These are phyloP conservation scores for Platyscapa corneri DNA, from an alignment of 1,140 invertebrate genomes.

Conservation along the genomic window DNA sequence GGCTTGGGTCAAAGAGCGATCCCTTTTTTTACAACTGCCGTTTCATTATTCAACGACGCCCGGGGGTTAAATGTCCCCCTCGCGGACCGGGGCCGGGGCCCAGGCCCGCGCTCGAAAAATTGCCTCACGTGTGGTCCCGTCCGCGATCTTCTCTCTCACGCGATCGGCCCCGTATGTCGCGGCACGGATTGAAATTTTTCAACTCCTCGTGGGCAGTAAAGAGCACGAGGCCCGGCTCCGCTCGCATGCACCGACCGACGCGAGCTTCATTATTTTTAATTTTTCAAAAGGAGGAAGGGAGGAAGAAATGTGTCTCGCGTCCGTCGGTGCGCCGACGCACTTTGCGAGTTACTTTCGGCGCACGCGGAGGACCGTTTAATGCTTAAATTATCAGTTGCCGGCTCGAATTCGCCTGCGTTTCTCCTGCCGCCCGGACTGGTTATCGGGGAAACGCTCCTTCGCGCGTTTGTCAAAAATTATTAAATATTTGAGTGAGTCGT, in stretches of 20 bases:
- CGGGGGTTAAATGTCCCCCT: slow-evolving; percentile 2
- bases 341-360: slow-evolving; percentile 32
- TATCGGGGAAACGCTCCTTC: neutral
- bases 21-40: neutral
- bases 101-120: slow-evolving; percentile 9
- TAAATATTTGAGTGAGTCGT: slow-evolving; percentile 20
- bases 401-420: neutral
- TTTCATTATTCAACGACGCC: neutral
- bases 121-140: slow-evolving; percentile 37
- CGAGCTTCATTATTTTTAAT: slow-evolving; percentile 42
- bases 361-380: neutral
- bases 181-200: slow-evolving; percentile 25
- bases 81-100: neutral
- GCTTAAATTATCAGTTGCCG: slow-evolving; percentile 21
- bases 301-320: neutral
- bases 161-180: neutral
- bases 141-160: neutral
- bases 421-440: neutral
- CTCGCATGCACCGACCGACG: neutral
- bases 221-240: too few species aligned
- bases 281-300: neutral
- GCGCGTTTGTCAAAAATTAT: slow-evolving; percentile 15
- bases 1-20: slow-evolving; percentile 19
- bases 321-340: slow-evolving; percentile 5
- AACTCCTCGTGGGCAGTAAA: slow-evolving; percentile 15